Evolutionary conservation across 2,888 invertebrate genomes (phyloP).

Genomic region (Drosophila recens): DNA sequence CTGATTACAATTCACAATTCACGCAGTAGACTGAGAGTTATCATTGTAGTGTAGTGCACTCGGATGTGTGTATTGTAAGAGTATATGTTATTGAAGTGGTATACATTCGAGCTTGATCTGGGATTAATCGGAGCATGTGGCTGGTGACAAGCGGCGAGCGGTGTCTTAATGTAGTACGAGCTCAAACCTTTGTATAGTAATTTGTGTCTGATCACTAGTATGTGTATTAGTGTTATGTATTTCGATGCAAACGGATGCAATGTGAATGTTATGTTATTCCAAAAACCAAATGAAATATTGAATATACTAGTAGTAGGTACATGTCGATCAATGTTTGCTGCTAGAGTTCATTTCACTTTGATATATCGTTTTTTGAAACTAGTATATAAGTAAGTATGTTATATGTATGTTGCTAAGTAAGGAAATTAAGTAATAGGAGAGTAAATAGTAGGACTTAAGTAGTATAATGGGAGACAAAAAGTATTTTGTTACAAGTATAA

Average conservation of each 20-base stretch:
- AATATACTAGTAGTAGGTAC: constrained; percentile 52
- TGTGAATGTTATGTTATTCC: constrained; percentile 39
- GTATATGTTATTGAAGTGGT: constrained; percentile 18
- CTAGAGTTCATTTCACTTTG: constrained; percentile 47
- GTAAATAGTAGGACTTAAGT: constrained; percentile 42
- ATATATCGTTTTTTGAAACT: constrained; percentile 36
- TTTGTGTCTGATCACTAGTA: constrained; percentile 42
- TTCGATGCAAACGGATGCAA: constrained; percentile 57
- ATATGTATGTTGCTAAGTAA: constrained; percentile 53
- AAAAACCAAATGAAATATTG: constrained; percentile 43
- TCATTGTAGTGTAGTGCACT: neutral
- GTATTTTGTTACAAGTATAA: constrained; percentile 61
- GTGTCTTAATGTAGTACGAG: constrained; percentile 37
- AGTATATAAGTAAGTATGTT: constrained; percentile 39
- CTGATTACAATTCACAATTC: constrained; percentile 1
- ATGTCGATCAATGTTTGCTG: constrained; percentile 63
- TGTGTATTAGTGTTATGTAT: neutral
- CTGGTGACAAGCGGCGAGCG: constrained; percentile 43
- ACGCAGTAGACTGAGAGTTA: constrained; percentile 8
- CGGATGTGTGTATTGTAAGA: constrained; percentile 25
- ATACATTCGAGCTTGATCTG: constrained; percentile 27
- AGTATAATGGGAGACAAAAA: constrained; percentile 60
- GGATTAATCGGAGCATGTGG: constrained; percentile 40
- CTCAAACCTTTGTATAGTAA: constrained; percentile 36
- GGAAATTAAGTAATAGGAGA: constrained; percentile 44